phyloP scores from a whole-genome alignment of 2,888 invertebrate genomes.

The Apamea crenata region DNA sequence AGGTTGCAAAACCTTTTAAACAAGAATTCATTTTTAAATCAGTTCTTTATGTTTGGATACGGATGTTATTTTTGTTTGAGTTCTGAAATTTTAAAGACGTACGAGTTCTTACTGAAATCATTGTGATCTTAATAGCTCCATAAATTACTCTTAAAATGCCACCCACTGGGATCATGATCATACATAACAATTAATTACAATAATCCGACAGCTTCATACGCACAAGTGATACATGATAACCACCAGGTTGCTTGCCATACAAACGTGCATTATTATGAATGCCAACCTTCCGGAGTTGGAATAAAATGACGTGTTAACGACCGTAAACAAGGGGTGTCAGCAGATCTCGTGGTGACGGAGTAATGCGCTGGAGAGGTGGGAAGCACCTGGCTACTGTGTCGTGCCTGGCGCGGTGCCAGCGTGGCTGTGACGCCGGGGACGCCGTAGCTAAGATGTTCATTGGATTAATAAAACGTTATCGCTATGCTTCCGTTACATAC shows the following conservation, averaged over 20 bases:
- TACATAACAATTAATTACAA: conserved; percentile 22
- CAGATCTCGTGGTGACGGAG: conserved; percentile 5
- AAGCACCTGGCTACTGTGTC: conserved; percentile 32
- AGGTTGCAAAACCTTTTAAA: conserved; percentile 10
- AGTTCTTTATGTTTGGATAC: neutral
- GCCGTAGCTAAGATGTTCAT: conserved; percentile 8
- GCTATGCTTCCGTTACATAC: neutral
- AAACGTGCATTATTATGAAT: conserved; percentile 10
- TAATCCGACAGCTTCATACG: conserved; percentile 19
- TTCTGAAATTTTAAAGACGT: neutral
- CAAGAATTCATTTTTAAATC: conserved; percentile 31
- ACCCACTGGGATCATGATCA: neutral
- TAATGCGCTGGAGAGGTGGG: neutral
- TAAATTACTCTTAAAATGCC: conserved; percentile 19
- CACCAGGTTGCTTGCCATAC: neutral
- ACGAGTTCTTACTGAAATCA: neutral
- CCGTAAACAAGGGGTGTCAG: neutral
- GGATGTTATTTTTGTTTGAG: conserved; percentile 15
- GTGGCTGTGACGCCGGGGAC: neutral
- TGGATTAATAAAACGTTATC: conserved; percentile 5
- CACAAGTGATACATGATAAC: neutral
- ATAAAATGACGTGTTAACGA: neutral
- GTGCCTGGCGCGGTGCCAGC: conserved; percentile 40
- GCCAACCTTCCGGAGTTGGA: conserved; percentile 1
- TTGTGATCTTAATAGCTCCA: conserved; percentile 3